These are phyloP conservation scores for Hystrix brachyura DNA, from an alignment of 2,113 vertebrate species.

Conservation along the genomic window DNA sequence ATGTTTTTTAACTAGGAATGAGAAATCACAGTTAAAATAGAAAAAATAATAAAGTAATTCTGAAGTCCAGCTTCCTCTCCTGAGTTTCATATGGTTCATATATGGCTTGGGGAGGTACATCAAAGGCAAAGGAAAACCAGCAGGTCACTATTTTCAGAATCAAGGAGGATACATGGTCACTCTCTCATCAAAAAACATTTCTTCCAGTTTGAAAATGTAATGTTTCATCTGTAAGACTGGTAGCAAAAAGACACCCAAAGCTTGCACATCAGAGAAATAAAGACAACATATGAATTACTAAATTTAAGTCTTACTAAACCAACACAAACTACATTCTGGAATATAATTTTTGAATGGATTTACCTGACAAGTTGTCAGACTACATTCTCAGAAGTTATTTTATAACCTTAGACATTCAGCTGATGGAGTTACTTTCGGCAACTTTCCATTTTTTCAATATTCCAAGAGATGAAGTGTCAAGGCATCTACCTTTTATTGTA, in stretches of 20 bases:
- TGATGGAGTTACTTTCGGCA: neutral
- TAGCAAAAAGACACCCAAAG: neutral
- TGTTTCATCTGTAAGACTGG: neutral
- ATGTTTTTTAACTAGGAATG: neutral
- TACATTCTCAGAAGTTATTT: constrained; percentile 23
- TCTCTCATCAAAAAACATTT: neutral
- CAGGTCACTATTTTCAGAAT: neutral
- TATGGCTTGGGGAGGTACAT: neutral
- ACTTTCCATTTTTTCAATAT: constrained; percentile 23
- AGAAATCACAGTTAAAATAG: neutral
- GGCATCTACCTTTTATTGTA: neutral
- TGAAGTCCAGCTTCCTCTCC: neutral
- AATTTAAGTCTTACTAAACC: neutral
- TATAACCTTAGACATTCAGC: neutral
- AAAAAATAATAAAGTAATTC: constrained; percentile 1
- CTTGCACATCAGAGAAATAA: neutral
- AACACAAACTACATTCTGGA: neutral
- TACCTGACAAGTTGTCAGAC: constrained; percentile 52
- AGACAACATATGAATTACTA: neutral
- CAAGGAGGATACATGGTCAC: neutral
- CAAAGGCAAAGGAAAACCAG: neutral
- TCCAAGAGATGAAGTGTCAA: neutral
- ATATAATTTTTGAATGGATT: neutral
- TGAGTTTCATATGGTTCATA: neutral
- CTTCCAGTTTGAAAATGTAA: constrained; percentile 41